These are phyloP conservation scores for Borostomias antarcticus DNA, from an alignment of 2,797 vertebrate genomes.

Conservation along the genomic window DNA sequence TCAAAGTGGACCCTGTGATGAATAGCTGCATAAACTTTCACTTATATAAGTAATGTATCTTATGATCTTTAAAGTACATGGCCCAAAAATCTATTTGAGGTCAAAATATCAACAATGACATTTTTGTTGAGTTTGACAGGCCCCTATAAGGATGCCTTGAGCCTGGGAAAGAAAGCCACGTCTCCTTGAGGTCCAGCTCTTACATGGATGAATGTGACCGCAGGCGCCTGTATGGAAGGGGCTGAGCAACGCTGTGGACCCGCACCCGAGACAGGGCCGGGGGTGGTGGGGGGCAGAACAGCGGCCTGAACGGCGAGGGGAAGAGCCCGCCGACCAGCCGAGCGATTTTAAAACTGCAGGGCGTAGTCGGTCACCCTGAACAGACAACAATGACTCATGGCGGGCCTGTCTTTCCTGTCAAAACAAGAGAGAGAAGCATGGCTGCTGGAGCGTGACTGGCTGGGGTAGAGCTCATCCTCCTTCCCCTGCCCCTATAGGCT, in stretches of 20 bases:
- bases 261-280: not conserved
- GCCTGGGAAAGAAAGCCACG: not conserved
- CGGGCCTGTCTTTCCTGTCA: slow-evolving; percentile 38
- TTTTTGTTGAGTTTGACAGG: no score
- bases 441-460: slow-evolving; percentile 25
- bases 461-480: slow-evolving; percentile 13
- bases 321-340: slow-evolving; percentile 13
- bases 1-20: not conserved
- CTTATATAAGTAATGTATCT: not conserved
- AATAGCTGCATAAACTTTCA: not conserved
- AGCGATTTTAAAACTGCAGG: slow-evolving; percentile 36
- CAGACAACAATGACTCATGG: slow-evolving; percentile 35
- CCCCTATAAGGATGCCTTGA: not conserved
- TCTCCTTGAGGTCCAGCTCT: not conserved
- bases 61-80: no score
- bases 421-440: slow-evolving; percentile 31
- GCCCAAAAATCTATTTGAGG: no score
- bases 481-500: slow-evolving; percentile 6
- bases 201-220: not conserved
- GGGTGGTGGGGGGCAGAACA: slow-evolving; percentile 24
- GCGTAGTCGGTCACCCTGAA: slow-evolving; percentile 44
- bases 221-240: not conserved
- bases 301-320: slow-evolving; percentile 17
- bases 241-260: not conserved
- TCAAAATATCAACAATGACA: not conserved